Conservation (phyloP, 2,797 vertebrate genomes). For the Sebastes jordani region DNA sequence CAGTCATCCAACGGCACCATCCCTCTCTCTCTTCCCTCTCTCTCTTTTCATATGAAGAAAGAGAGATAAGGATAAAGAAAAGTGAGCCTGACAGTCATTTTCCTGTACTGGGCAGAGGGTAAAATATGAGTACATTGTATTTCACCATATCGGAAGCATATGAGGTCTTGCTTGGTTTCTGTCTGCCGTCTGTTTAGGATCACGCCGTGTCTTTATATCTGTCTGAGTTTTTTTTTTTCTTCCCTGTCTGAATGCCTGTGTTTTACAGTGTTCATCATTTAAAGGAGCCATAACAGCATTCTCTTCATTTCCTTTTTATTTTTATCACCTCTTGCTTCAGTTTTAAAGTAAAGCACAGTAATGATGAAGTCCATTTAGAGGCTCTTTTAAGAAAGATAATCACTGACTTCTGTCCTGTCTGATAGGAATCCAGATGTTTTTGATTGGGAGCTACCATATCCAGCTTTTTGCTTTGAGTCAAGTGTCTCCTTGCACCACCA, state of each 20-base stretch:
- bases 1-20: constrained; percentile 43
- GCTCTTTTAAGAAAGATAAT: neutral
- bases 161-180: constrained; percentile 1
- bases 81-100: constrained; percentile 64
- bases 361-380: neutral
- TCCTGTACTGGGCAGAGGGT: constrained; percentile 35
- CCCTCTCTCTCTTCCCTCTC: neutral
- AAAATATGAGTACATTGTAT: constrained; percentile 45
- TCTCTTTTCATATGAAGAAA: constrained; percentile 20
- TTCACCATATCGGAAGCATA: constrained; percentile 50
- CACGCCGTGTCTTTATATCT: neutral
- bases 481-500: neutral
- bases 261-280: neutral
- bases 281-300: neutral
- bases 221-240: neutral
- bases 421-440: constrained; percentile 23
- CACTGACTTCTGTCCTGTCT: neutral
- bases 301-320: neutral
- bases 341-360: neutral
- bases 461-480: neutral
- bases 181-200: constrained; percentile 25
- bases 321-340: neutral
- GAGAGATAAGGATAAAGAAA: constrained; percentile 42
- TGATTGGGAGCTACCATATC: neutral
- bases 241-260: neutral